Evolutionary conservation across 1,140 invertebrate genomes (phyloP), one percentile per base, ranked within the genome.

Genomic region (Psilanteris sp.): DNA sequence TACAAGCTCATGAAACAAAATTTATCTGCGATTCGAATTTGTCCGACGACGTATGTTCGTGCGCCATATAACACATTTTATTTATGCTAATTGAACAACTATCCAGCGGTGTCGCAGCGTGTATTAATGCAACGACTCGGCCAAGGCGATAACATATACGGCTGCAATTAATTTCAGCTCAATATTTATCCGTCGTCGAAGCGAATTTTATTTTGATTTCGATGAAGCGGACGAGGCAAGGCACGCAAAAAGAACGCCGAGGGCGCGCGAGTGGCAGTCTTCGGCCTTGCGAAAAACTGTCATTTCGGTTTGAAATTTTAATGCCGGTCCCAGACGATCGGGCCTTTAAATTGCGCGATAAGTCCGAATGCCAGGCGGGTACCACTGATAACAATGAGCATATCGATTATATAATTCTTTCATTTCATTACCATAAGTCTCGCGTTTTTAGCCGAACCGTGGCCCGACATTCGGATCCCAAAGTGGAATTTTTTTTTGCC

Each of bases 1-100:
- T 77, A 77, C 73, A 57, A 48, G 66, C 73, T 66, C 59, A 71
- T 77, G 73, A 70, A 71, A 71, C n/a, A 36, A 57, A 77, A 77
- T 70, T 77, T 77, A 77, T 77, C 66, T 54, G 59, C 66, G 52
- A 70, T 77, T 77, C 73, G 73, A 77, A 77, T 77, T 77, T 77
- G 73, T 59, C 52, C 64, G 48, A 48, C 64, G 50, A 75, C 55
- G 55, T 70, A 57, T 59, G 66, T 52, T 66, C 64, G 64, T 66
- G 59, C 32, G 73, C 66, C 66, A 66, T 77, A 77, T 77, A 71
- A 77, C 74, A 77, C 43, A 61, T 71, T 77, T 77, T 67, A 71
- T 77, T 77, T 77, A 71, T 77, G 74, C 74, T 77, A 77, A 77
- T 77, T 77, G 66, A 77, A 71, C 74, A 71, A 77, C 74, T 77